Evolutionary conservation across 1,140 invertebrate genomes (phyloP).

Genomic region (Drosophila burlai): DNA sequence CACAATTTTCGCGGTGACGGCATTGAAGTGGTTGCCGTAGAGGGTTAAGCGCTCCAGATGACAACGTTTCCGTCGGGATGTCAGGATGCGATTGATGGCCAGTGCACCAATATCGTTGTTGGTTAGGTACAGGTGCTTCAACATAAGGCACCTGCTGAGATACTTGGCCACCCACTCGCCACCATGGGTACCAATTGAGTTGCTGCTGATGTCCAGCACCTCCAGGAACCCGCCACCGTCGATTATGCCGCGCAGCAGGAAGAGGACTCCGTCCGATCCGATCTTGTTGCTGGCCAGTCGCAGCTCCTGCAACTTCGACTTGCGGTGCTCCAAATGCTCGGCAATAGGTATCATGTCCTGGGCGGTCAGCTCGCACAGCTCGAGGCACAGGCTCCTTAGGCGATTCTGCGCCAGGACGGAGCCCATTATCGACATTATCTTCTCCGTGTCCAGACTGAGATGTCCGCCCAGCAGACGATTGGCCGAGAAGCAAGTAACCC

Average conservation of each 20-base stretch:
- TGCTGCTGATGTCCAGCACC: constrained; percentile 62
- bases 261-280: constrained; percentile 55
- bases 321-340: constrained; percentile 47
- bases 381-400: constrained; percentile 51
- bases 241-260: constrained; percentile 55
- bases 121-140: constrained; percentile 53
- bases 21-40: constrained; percentile 64
- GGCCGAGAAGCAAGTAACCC: constrained; percentile 35
- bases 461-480: constrained; percentile 49
- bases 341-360: constrained; percentile 70
- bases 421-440: constrained; percentile 57
- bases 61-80: constrained; percentile 62
- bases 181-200: constrained; percentile 66
- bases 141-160: constrained; percentile 45
- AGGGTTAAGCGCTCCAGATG: constrained; percentile 48
- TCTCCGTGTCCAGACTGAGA: constrained; percentile 64
- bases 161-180: constrained; percentile 65
- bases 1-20: constrained; percentile 54
- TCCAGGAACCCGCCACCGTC: constrained; percentile 25
- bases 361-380: constrained; percentile 63
- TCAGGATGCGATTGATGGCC: constrained; percentile 57
- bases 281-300: constrained; percentile 63
- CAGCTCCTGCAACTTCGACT: constrained; percentile 39
- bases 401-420: constrained; percentile 70
- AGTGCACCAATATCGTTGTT: constrained; percentile 53